Percentiles rank a stretch among this genome's conserved stretches.
phyloP scores from a whole-genome alignment of 2,888 invertebrate species.

The Aspidapion aeneum region DNA sequence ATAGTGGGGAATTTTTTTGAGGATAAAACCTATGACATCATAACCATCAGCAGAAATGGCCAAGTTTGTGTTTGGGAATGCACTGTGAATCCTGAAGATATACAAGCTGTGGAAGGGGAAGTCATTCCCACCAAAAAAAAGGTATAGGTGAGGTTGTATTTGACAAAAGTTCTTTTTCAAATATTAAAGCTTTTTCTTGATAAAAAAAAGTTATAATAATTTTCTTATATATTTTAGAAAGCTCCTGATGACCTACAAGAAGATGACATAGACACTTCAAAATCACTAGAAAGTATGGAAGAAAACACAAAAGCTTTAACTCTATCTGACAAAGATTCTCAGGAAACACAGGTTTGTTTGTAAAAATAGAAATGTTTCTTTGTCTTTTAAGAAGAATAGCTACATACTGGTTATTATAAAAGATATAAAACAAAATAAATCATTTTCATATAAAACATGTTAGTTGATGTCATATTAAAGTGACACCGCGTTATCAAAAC shows the following conservation, averaged over 20 bases:
- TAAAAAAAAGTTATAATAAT: background rate
- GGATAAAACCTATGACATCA: conserved; percentile 77
- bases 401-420: too few species aligned
- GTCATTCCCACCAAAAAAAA: conserved; percentile 52
- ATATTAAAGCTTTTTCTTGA: background rate
- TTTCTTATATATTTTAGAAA: conserved; percentile 28
- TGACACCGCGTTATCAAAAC: too few species aligned
- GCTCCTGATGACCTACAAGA: conserved; percentile 57
- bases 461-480: too few species aligned
- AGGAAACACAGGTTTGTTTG: conserved; percentile 47
- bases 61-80: conserved; percentile 86
- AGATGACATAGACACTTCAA: conserved; percentile 62
- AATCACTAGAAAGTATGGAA: conserved; percentile 55
- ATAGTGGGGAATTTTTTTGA: conserved; percentile 89
- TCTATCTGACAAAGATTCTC: conserved; percentile 47
- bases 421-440: too few species aligned
- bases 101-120: conserved; percentile 51
- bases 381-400: too few species aligned
- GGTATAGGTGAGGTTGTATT: conserved; percentile 16
- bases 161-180: background rate
- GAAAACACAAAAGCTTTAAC: conserved; percentile 43
- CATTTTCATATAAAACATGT: too few species aligned
- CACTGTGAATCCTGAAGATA: conserved; percentile 65
- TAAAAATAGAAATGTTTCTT: too few species aligned
- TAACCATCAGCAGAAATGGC: conserved; percentile 80